Evolutionary conservation across 2,797 vertebrate species (phyloP).

Genomic region (Acipenser oxyrinchus): DNA sequence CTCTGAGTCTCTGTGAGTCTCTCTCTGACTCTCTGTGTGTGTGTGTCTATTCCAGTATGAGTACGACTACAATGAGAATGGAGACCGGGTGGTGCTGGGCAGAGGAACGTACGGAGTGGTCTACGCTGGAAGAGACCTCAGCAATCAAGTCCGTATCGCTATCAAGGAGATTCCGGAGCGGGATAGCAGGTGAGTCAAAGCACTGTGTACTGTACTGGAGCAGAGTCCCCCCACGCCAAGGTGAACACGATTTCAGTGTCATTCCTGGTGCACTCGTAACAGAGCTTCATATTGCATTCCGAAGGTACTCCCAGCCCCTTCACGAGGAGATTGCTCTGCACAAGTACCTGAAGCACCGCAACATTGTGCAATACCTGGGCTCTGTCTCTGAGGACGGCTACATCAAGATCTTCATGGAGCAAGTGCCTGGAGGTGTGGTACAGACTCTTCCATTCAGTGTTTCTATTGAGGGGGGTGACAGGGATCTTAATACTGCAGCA

Average conservation of each 20-base stretch:
- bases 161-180: conserved; percentile 71
- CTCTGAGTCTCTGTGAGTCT: background rate
- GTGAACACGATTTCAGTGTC: background rate
- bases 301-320: conserved; percentile 61
- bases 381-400: conserved; percentile 64
- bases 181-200: conserved; percentile 54
- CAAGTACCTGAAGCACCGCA: conserved; percentile 65
- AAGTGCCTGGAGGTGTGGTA: conserved; percentile 66
- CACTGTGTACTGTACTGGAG: background rate
- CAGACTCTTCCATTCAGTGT: background rate
- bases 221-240: background rate
- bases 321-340: conserved; percentile 67
- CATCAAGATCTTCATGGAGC: conserved; percentile 76
- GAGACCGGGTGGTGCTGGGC: conserved; percentile 57
- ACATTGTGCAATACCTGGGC: conserved; percentile 68
- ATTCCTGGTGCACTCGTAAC: background rate
- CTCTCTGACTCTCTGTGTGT: conserved; percentile 23
- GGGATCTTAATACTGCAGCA: too few relatives aligned
- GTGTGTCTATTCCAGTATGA: conserved; percentile 49
- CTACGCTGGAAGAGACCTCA: conserved; percentile 66
- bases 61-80: conserved; percentile 60
- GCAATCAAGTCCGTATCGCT: conserved; percentile 66
- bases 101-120: conserved; percentile 64
- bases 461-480: too few relatives aligned
- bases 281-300: background rate